These are phyloP conservation scores for Diglossa brunneiventris DNA, from an alignment of 2,113 vertebrate species.

Conservation along the genomic window DNA sequence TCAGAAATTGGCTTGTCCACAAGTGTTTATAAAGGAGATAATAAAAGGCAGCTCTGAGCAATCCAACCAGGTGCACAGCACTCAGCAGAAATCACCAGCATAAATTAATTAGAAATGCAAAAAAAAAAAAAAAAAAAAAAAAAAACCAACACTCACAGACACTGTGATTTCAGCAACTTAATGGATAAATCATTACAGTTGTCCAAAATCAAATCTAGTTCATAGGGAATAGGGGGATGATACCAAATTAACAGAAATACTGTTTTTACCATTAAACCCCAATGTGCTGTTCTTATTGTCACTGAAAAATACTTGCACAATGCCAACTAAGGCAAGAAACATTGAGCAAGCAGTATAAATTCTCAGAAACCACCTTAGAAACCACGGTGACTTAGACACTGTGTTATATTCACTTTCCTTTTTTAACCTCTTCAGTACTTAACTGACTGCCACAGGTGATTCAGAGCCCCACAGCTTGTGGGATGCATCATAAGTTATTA, in stretches of 20 bases:
- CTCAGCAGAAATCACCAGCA: not conserved
- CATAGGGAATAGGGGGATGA: not conserved
- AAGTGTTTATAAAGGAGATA: not conserved
- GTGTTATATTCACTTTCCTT: not conserved
- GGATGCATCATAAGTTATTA: rapidly evolving
- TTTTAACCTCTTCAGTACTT: not conserved
- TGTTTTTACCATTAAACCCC: not conserved
- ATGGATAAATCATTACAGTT: not conserved
- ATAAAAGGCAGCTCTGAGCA: not conserved
- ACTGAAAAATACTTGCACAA: not conserved
- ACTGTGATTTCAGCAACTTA: not conserved
- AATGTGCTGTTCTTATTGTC: not conserved
- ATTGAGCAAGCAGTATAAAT: not conserved
- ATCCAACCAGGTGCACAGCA: not conserved
- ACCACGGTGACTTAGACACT: not conserved
- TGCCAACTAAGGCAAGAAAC: not conserved
- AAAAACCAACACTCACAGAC: not conserved
- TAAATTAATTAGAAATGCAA: not conserved
- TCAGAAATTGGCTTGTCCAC: not conserved
- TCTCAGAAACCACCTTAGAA: not conserved
- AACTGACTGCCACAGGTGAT: rapidly evolving
- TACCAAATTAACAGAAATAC: not conserved
- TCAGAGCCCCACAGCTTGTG: not conserved
- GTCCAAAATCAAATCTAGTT: not conserved
- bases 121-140: too few species aligned